Base-by-base conservation (phyloP, 2,113 vertebrate genomes). In the Anolis sagrei region DNA sequence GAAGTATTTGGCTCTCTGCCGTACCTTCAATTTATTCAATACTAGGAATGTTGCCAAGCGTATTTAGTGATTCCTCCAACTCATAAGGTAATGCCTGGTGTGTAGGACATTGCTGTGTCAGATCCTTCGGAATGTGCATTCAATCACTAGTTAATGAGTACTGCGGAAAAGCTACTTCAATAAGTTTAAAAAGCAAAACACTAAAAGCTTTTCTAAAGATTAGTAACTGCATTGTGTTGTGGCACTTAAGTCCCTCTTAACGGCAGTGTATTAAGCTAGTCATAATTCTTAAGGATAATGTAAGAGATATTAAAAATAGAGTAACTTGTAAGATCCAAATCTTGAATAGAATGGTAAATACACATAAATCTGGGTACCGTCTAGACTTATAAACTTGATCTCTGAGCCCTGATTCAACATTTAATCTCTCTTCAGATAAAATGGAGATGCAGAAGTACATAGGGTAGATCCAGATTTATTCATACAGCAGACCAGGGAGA, bases 281-380 rank as follows among this genome's bases (percentile, higher is more conserved):
- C 21, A n/a, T 58, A 1, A 0, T 51, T 2, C 0, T 49, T 84
- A 76, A 51, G 32, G 48, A 51, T 7, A 48, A 7, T 14, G 23
- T 49, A n/a, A 23, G 72, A 49, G 29, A 82, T 78, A 92, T 86
- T 51, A 86, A 90, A 86, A 88, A 76, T 89, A 78, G 78, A 87
- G 7, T 84, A 88, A 6, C 62, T 81, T 4, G n/a, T 29, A 72
- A 73, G 36, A 88, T 76, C 78, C 58, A 39, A 44, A 51, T 87
- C 14, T 39, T 75, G 2, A 68, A 58, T 32, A 23, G 78, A 89
- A 79, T 36, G 77, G 75, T 32, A 34, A 54, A 84, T 58, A 66
- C 68, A 72, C 36, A 78, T 86, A 69, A 49, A 76, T 39, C 19
- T 29, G 19, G 51, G 4, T 39, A 32, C 27, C 76, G 11, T 58